Evolutionary conservation across 1,140 invertebrate genomes (phyloP).

Genomic region (Doryteuthis pealeii): DNA sequence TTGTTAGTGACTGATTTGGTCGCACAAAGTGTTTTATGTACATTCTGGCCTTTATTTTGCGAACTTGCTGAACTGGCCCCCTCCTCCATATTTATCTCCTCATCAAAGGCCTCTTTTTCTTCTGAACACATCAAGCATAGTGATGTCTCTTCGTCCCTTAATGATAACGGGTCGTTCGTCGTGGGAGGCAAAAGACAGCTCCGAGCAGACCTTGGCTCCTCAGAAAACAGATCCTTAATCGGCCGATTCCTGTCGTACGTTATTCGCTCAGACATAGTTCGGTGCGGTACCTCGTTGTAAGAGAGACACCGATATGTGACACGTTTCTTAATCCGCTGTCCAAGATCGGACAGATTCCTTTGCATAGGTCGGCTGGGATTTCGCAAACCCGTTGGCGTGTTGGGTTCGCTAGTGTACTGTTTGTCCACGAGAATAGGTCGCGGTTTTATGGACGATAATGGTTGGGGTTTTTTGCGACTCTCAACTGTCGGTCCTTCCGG

Average conservation of each 20-base stretch:
- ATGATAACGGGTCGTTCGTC: background rate
- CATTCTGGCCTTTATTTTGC: background rate
- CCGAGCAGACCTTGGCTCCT: background rate
- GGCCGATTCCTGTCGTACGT: conserved; percentile 1
- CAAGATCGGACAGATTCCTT: conserved; percentile 77
- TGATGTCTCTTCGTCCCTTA: background rate
- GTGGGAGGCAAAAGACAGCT: background rate
- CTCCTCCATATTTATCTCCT: background rate
- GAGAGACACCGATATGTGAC: conserved; percentile 66
- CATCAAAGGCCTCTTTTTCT: background rate
- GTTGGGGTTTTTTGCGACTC: conserved; percentile 13
- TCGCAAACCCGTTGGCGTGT: conserved; percentile 68
- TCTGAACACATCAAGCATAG: background rate
- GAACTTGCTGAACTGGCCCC: background rate
- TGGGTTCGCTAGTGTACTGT: conserved; percentile 74
- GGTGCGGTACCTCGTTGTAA: conserved; percentile 25
- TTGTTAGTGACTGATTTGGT: background rate
- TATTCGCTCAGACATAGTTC: background rate
- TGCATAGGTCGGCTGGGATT: conserved; percentile 69
- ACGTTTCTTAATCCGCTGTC: conserved; percentile 78
- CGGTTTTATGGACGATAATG: conserved; percentile 26
- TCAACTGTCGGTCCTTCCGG: conserved; percentile 2
- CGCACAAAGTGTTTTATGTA: background rate
- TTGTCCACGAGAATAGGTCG: conserved; percentile 65
- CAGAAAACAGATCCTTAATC: conserved; percentile 4